Evolutionary conservation across 2,113 vertebrate species (phyloP), one percentile per base, ranked within the genome.

Genomic region (Menura novaehollandiae): DNA sequence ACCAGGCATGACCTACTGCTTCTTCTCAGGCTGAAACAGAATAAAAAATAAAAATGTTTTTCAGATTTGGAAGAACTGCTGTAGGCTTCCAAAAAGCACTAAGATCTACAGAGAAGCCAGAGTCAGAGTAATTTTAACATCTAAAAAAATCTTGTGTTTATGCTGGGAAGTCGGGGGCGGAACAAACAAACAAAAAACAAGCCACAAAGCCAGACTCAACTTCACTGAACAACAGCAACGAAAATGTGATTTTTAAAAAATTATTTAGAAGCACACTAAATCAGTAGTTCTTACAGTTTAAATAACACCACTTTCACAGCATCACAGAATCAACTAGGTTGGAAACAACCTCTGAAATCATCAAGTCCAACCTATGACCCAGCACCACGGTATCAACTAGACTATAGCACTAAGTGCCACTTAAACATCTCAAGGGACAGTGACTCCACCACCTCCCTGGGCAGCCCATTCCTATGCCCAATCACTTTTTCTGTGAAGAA

Each of bases 81-180:
- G 15, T 35, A 78, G 26, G 32, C 20, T 46, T 92, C n/a, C 32
- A 69, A 73, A 85, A 88, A 44, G 8, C 33, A 44, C 47, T 52
- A 68, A 9, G 4, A 72, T 75, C 20, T 46, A 85, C 3, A 62
- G 2, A 72, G 52, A 90, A 82, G 19, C 15, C 0, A 0, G 14
- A 79, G 47, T 85, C 53, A 44, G 8, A 90, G n/a, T 22, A 51
- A 47, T 92, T 66, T 47, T 37, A 76, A 47, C 32, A 75, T 41
- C 14, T 41, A 10, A 85, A 78, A 81, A 37, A 15, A 27, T 13
- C 13, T 33, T 35, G 7, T 18, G 23, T 28, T 88, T 76, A 47
- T 35, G 23, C 7, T 76, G 5, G 3, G 4, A 81, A 27, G 2
- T 22, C 15, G 18, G 7, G 13, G 8, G 20, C 3, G 8, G 10